phyloP scores from a whole-genome alignment of 1,140 invertebrate genomes.

The Samia ricini region DNA sequence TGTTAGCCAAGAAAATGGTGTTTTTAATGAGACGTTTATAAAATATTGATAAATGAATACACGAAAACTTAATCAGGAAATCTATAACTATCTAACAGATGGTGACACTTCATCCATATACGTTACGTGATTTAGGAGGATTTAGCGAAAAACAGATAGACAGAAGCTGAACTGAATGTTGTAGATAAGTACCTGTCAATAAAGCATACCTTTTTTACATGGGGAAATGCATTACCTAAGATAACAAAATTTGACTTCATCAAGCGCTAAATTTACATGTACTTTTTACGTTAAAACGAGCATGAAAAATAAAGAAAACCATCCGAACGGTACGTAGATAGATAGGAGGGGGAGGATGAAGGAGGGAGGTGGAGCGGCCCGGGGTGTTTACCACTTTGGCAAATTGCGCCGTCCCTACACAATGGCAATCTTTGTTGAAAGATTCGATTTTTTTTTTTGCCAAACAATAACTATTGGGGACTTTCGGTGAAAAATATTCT shows the following conservation, averaged over 20 bases:
- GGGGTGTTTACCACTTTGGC: conserved; percentile 42
- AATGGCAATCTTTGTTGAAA: conserved; percentile 36
- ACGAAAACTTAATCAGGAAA: too few species aligned
- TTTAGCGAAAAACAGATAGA: too few species aligned
- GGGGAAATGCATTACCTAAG: too few species aligned
- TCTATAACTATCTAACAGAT: too few species aligned
- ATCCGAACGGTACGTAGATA: not conserved
- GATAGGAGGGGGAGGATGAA: not conserved
- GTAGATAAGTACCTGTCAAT: too few species aligned
- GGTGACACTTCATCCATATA: too few species aligned
- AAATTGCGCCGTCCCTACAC: conserved; percentile 46
- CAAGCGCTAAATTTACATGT: not conserved
- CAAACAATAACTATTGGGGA: conserved; percentile 31
- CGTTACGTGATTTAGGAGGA: too few species aligned
- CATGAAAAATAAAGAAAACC: conserved; percentile 1
- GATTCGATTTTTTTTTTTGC: conserved; percentile 42
- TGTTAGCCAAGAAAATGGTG: too few species aligned
- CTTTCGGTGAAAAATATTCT: not conserved
- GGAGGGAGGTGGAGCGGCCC: not conserved
- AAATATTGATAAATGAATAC: too few species aligned
- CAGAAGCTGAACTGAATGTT: too few species aligned
- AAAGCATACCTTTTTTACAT: too few species aligned
- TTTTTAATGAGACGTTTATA: too few species aligned
- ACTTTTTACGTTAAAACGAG: not conserved
- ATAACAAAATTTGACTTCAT: not conserved